Conservation (phyloP, 2,113 vertebrate genomes). For the Pelecanus crispus region DNA sequence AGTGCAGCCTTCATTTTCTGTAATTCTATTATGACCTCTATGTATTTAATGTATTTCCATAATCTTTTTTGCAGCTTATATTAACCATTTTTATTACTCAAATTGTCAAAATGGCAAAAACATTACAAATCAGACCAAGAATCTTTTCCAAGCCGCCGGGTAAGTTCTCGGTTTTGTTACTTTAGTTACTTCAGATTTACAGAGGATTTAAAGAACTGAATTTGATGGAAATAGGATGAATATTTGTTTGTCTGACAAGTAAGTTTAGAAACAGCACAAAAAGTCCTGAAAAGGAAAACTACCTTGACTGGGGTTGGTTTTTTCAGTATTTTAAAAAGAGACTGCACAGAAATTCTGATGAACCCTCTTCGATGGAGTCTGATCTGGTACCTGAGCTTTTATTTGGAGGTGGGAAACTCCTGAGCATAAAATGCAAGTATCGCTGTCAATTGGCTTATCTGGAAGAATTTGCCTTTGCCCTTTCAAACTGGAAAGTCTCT, state of each 20-base stretch:
- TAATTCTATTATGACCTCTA: neutral
- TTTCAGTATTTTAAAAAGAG: neutral
- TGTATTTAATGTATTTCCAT: neutral
- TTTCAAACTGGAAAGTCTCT: neutral
- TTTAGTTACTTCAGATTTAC: neutral
- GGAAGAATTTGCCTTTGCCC: neutral
- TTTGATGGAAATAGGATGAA: neutral
- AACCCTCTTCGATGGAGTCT: neutral
- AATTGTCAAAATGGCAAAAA: neutral
- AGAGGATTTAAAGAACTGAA: neutral
- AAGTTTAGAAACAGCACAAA: neutral
- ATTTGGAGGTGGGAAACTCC: neutral
- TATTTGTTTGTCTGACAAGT: neutral
- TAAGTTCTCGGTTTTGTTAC: neutral
- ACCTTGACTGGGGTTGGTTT: neutral
- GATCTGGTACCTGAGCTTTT: neutral
- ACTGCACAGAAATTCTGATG: neutral
- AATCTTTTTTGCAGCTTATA: neutral
- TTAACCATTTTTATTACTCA: neutral
- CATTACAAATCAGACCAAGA: neutral
- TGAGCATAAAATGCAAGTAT: neutral
- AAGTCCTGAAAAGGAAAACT: neutral
- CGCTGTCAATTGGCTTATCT: neutral
- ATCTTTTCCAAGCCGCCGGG: neutral
- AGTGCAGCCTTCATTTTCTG: neutral